These are phyloP conservation scores for Pectinophora gossypiella DNA, from an alignment of 1,140 invertebrate species.

Conservation along the genomic window DNA sequence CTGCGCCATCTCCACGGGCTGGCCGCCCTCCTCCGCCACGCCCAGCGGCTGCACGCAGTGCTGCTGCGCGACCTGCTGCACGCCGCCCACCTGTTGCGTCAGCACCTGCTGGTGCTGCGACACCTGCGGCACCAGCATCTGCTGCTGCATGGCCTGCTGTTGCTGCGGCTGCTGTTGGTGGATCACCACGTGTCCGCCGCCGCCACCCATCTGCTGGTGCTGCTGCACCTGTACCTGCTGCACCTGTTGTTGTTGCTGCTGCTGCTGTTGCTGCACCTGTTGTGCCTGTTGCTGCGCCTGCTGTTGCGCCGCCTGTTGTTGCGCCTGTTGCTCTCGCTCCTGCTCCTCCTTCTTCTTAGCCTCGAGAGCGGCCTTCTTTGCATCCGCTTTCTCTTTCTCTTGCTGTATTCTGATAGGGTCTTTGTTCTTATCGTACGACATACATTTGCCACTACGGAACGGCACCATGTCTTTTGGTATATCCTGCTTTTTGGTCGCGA, in stretches of 20 bases:
- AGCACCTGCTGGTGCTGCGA: conserved; percentile 72
- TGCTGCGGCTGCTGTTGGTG: conserved; percentile 69
- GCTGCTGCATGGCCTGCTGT: conserved; percentile 65
- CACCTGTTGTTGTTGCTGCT: conserved; percentile 47
- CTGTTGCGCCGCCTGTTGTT: conserved; percentile 58
- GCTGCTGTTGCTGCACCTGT: conserved; percentile 54
- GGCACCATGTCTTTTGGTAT: conserved; percentile 67
- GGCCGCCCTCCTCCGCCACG: conserved; percentile 61
- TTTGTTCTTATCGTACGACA: conserved; percentile 70
- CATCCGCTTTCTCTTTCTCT: conserved; percentile 67
- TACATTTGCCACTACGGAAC: conserved; percentile 70
- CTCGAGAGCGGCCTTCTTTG: conserved; percentile 64
- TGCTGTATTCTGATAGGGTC: conserved; percentile 68
- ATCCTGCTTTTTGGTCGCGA: conserved; percentile 79
- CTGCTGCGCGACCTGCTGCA: conserved; percentile 63
- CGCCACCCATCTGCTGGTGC: conserved; percentile 63
- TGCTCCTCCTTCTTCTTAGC: conserved; percentile 67
- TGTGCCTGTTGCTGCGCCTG: conserved; percentile 55
- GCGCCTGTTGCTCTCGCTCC: conserved; percentile 57
- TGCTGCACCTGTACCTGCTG: conserved; percentile 64
- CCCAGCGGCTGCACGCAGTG: conserved; percentile 69
- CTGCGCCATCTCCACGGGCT: conserved; percentile 77
- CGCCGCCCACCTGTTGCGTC: conserved; percentile 49
- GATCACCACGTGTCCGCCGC: conserved; percentile 63
- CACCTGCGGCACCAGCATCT: conserved; percentile 69